A percentile compares a stretch with the other conserved stretches of the same genome.
phyloP scores from a whole-genome alignment of 2,888 invertebrate species.

The Serripes groenlandicus region DNA sequence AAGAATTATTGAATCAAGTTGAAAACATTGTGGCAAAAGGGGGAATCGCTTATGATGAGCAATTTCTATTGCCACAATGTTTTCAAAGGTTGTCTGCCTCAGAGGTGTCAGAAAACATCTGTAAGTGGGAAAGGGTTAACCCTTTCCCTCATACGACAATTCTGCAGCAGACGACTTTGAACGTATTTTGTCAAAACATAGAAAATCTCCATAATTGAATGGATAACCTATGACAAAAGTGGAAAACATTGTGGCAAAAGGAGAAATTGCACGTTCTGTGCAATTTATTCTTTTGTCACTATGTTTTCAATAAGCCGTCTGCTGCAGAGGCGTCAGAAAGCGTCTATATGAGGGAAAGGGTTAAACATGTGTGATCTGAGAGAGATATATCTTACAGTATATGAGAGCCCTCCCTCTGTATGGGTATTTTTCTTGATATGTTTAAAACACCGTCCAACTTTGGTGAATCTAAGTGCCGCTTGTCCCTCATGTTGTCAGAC shows the following conservation, averaged over 20 bases:
- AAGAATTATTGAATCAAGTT: too few relatives aligned
- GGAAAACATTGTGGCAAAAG: not conserved
- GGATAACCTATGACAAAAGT: too few relatives aligned
- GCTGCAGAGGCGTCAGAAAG: not conserved
- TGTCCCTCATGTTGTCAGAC: conserved; percentile 19
- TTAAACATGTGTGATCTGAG: not conserved
- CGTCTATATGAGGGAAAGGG: not conserved
- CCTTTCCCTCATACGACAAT: too few relatives aligned
- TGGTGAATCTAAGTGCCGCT: conserved; percentile 46
- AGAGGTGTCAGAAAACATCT: too few relatives aligned
- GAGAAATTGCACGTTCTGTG: not conserved
- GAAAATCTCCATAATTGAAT: too few relatives aligned
- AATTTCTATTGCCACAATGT: too few relatives aligned
- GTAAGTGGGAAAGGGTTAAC: too few relatives aligned
- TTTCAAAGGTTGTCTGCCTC: too few relatives aligned
- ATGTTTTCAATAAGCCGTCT: not conserved
- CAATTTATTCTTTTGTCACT: not conserved
- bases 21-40: too few relatives aligned
- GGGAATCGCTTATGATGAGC: too few relatives aligned
- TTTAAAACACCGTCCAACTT: conserved; percentile 75
- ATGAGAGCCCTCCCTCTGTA: conserved; percentile 70
- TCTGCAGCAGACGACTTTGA: too few relatives aligned
- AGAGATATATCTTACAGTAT: conserved; percentile 54
- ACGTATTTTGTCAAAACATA: too few relatives aligned
- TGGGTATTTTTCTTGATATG: conserved; percentile 74